Base-by-base conservation (phyloP, 1,140 invertebrate genomes). In the Meloidogyne exigua region DNA sequence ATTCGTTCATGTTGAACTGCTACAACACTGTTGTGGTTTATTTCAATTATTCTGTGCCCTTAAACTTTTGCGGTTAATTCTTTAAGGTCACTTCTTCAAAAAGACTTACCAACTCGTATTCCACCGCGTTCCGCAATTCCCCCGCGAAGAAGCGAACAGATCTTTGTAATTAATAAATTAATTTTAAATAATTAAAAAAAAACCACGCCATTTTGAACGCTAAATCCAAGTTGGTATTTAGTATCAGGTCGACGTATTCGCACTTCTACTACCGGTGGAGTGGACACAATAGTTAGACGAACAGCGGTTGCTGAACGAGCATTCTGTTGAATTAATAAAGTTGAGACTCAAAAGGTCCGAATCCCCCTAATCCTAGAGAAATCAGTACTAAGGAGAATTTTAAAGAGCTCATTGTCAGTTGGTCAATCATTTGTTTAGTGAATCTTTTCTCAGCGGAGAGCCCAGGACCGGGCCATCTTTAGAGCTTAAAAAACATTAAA, bases 1-100 rank as follows among this genome's bases (percentile, higher is more conserved):
- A 99, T 99, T 89, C 95, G 94, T 89, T 99, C 96, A 90, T 99
- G 97, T 75, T 95, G 95, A 70, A 98, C 95, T 79, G 96, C 96
- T 49, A 99, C 96, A 28, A 99, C 96, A 89, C 94, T 95, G 90
- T 97, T 94, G 88, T 95, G 93, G 90, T 99, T 99, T 82, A 99
- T 99, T 91, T 99, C 96, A 85, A 99, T 99, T 85, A 99, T 99
- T 81, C 96, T 91, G 90, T 99, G 96, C 0, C 96, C 96, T 12
- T 7, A 67, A 67, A 15, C 21, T 2, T 2, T n/a, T 0, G 18
- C 15, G 3, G 18, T 15, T 15, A 4, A 49, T 49, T n/a, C n/a
- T n/a, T n/a, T n/a, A n/a, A n/a, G n/a, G n/a, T n/a, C n/a, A n/a
- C n/a, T n/a, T n/a, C n/a, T n/a, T n/a, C n/a, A n/a, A n/a, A 15